Evolutionary conservation across 2,888 invertebrate genomes (phyloP), one percentile per base, ranked within the genome.

Genomic region (Phasia obesa): DNA sequence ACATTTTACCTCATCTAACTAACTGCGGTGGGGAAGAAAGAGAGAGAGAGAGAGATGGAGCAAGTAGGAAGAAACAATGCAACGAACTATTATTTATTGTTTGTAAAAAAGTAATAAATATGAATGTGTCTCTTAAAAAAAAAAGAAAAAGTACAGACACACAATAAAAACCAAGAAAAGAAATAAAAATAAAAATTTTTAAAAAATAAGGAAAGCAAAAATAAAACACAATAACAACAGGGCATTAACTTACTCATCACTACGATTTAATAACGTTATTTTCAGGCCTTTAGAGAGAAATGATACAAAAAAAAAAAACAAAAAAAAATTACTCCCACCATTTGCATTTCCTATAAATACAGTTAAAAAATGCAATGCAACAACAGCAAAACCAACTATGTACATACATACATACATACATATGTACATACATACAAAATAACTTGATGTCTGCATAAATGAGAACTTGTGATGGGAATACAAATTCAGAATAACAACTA

Each of bases 221-320:
- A 62, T 38, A 62, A 38, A 65, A 35, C 15, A 62, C 19, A 77
- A 74, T 57, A 59, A 79, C 65, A 79, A 76, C 71, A 83, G 83
- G 83, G 83, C 83, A 83, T 83, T 83, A 83, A 83, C 83, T 79
- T 83, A 69, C 77, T 77, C 79, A 80, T 35, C 73, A 67, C 55
- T 62, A 62, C 75, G 76, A 78, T 78, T 62, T 62, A 83, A 79
- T 81, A 73, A 74, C 70, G 76, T 70, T 76, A 47, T 57, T 62
- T 64, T 70, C 76, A 57, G 51, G 38, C 47, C 47, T 64, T 49
- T 62, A 31, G 60, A 60, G 76, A 44, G 53, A 23, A 11, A 23
- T n/a, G n/a, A n/a, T n/a, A n/a, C n/a, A 15, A 13, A 35, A 17
- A 4, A 57, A 35, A 0, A 44, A 38, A 4, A 59, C 19, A 42